Base-by-base conservation (phyloP, 2,113 vertebrate genomes). In the Alosa alosa region DNA sequence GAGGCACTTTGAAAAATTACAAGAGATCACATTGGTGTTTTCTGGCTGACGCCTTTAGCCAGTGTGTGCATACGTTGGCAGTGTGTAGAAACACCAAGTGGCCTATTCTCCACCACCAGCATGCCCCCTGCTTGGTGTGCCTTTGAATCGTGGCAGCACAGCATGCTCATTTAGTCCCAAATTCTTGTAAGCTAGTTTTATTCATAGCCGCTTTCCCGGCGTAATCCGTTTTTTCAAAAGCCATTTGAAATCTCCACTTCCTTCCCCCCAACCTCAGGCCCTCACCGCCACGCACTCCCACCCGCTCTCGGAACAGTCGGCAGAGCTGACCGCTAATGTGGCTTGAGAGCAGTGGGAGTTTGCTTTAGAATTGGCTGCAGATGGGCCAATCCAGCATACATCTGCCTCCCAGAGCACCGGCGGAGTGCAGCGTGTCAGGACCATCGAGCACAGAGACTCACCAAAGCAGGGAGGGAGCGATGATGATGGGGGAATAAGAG, bases 191-290 rank as follows among this genome's bases (percentile, higher is more conserved):
- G 85, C 81, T 84, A 64, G 64, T 78, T 87, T 90, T 90, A 84
- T 88, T 90, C 87, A 83, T 81, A 85, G 55, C 68, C 55, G 52
- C 85, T 60, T 81, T 87, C 8, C 75, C 60, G 83, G 82, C 85
- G 78, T 89, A 92, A 91, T 90, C 91, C 85, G 36, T 78, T 88
- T 90, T 90, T 50, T 83, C 52, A 89, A 78, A 86, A 88, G 82
- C 64, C 25, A 60, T 72, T 83, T 83, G 86, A 90, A 88, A 84
- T 84, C 25, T 85, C 49, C 81, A 50, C 55, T 45, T 72, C 45
- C 47, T 57, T 39, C 46, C n/a, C 25, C 75, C 47, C 41, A 31
- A 10, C 0, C 64, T 36, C 60, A 25, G 15, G 1, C 20, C 20
- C 60, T 8, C 22, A 64, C 22, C 20, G 6, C 6, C 44, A 9